Base-by-base conservation (phyloP, 2,797 vertebrate genomes). In the Labeo calbasu region DNA sequence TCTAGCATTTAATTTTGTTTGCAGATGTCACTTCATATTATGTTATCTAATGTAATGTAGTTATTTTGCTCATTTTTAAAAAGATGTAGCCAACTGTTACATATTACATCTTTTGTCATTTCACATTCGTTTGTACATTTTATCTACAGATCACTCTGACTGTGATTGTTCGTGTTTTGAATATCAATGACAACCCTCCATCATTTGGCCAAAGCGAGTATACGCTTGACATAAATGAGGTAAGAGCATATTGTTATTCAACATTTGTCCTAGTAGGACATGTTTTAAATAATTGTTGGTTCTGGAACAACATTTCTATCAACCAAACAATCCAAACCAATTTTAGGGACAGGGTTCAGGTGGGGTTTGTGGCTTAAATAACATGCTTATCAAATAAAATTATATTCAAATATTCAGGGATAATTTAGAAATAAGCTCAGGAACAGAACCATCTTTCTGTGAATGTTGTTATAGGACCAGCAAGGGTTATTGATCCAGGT, bases 151-250 rank as follows among this genome's bases (percentile, higher is more conserved):
- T 93, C 55, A 93, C 91, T 21, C 92, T 95, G 88, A 92, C 90
- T 0, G 90, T 96, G 0, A 92, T 93, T 3, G 92, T 96, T 69
- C 79, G 92, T 76, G 91, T 95, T 1, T 89, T 92, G 61, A 94
- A 96, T 36, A 90, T 95, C n/a, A 96, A 96, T 12, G 95, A 96
- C 43, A 95, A 96, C 89, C 92, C 93, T 28, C 95, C 95, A 0
- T 92, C 91, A 87, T 96, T 96, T 85, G 90, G 77, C 1, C 91
- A 93, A 25, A 93, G 81, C 86, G 91, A 92, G 89, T 96, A 93
- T 19, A 59, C 86, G 0, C 87, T 96, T 23, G 90, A 95, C 1
- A 91, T 95, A 81, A 94, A 95, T n/a, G 95, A 96, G 94, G 95
- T 95, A 83, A 92, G 91, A 19, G 11, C 0, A 11, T 70, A 61